phyloP scores from a whole-genome alignment of 2,113 vertebrate genomes.

The Excalfactoria chinensis region DNA sequence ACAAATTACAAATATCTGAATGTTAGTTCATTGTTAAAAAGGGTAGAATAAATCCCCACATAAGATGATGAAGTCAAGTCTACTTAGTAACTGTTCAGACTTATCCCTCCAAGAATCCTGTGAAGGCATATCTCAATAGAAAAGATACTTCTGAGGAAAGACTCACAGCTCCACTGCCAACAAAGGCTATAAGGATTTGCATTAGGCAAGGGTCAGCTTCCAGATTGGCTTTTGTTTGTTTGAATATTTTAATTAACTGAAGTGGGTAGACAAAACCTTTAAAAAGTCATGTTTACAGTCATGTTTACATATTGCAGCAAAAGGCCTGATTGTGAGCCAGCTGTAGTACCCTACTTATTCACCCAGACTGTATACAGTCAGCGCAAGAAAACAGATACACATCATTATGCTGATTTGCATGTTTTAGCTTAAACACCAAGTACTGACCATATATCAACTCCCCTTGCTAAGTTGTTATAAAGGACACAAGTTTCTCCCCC shows the following conservation, averaged over 20 bases:
- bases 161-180: not conserved
- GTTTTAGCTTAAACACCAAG: not conserved
- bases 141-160: not conserved
- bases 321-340: slow-evolving; percentile 32
- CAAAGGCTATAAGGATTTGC: not conserved
- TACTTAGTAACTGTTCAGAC: not conserved
- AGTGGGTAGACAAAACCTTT: not conserved
- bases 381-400: not conserved
- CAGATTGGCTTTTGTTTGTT: not conserved
- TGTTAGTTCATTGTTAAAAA: not conserved
- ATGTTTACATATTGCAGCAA: not conserved
- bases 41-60: not conserved
- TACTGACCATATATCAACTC: not conserved
- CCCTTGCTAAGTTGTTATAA: not conserved
- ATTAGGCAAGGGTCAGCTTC: not conserved
- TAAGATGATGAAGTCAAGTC: not conserved
- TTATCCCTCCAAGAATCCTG: not conserved
- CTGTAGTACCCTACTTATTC: not conserved
- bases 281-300: not conserved
- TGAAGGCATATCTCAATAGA: not conserved
- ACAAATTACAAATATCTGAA: not conserved
- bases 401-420: not conserved
- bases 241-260: slow-evolving; percentile 37
- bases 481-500: not conserved
- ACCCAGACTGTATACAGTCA: not conserved